phyloP scores from a whole-genome alignment of 2,888 invertebrate species.

The Drosophila affinis region DNA sequence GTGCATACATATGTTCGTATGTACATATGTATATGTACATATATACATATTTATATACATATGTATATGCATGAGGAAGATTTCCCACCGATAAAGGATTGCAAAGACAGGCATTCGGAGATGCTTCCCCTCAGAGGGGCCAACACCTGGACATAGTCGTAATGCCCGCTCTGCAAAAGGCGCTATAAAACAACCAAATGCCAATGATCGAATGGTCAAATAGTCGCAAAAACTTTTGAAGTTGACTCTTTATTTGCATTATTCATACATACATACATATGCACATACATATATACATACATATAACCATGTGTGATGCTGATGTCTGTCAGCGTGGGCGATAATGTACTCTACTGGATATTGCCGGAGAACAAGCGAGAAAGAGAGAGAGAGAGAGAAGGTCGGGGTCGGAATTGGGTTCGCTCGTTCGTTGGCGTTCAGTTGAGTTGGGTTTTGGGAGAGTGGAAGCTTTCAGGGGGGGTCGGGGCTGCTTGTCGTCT shows the following conservation, averaged over 20 bases:
- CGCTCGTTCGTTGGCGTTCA: background rate
- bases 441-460: constrained; percentile 14
- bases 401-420: constrained; percentile 21
- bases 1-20: too few species aligned
- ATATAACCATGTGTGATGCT: constrained; percentile 24
- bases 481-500: constrained; percentile 38
- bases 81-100: too few species aligned
- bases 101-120: background rate
- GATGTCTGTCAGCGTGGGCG: constrained; percentile 26
- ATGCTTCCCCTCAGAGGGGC: background rate
- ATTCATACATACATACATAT: constrained; percentile 22
- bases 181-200: constrained; percentile 9
- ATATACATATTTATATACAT: too few species aligned
- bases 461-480: constrained; percentile 44
- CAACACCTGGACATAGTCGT: background rate
- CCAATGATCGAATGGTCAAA: background rate
- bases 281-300: constrained; percentile 16
- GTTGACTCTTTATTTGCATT: constrained; percentile 60
- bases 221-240: constrained; percentile 44
- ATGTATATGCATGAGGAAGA: too few species aligned
- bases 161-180: background rate
- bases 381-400: constrained; percentile 25
- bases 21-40: too few species aligned
- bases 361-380: constrained; percentile 19
- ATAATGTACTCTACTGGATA: constrained; percentile 35